Evolutionary conservation across 1,140 invertebrate genomes (phyloP).

Genomic region (Drosophila novamexicana): DNA sequence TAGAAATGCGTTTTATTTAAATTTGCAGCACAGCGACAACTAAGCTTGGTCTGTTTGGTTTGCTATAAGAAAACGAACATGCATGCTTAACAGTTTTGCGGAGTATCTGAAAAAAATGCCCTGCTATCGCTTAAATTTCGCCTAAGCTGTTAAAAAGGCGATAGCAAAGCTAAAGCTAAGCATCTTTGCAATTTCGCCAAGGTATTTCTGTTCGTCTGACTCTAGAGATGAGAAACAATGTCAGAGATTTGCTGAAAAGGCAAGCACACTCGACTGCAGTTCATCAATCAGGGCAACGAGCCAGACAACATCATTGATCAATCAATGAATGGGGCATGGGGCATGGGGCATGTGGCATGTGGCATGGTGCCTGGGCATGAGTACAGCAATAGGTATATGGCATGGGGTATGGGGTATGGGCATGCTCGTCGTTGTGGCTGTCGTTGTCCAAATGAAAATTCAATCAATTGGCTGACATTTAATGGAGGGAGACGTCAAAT

Average conservation of each 20-base stretch:
- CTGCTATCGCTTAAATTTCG: too few species aligned
- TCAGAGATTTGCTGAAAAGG: background rate
- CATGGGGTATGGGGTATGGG: background rate
- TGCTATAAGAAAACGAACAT: too few species aligned
- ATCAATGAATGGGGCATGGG: slow-evolving; percentile 8
- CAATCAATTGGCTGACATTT: slow-evolving; percentile 53
- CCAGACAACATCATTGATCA: slow-evolving; percentile 47
- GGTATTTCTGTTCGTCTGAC: too few species aligned
- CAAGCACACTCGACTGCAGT: slow-evolving; percentile 12
- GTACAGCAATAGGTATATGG: background rate
- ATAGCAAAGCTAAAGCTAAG: too few species aligned
- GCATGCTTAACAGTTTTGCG: too few species aligned
- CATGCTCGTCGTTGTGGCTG: background rate
- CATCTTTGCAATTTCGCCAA: too few species aligned
- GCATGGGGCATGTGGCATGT: background rate
- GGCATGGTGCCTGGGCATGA: background rate
- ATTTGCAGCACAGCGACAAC: too few species aligned
- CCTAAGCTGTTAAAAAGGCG: too few species aligned
- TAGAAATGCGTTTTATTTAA: too few species aligned
- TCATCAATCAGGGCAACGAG: slow-evolving; percentile 39
- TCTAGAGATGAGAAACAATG: background rate
- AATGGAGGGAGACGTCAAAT: slow-evolving; percentile 73
- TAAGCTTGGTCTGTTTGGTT: too few species aligned
- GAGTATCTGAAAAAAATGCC: too few species aligned
- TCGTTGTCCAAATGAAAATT: slow-evolving; percentile 39